Evolutionary conservation across 2,888 invertebrate genomes (phyloP).

Genomic region (Polydrusus tereticollis): DNA sequence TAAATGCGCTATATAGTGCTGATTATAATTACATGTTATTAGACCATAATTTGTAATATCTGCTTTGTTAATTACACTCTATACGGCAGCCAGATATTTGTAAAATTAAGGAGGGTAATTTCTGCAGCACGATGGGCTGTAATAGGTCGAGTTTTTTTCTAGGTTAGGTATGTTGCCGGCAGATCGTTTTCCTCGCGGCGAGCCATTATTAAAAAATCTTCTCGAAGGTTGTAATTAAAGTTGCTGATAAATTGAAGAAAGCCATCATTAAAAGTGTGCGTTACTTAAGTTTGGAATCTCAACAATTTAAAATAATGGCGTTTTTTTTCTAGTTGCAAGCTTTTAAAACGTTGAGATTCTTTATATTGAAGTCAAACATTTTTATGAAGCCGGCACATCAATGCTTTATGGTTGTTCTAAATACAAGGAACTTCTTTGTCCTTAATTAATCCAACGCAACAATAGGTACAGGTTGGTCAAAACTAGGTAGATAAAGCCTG

Average conservation of each 20-base stretch:
- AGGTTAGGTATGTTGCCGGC: constrained; percentile 28
- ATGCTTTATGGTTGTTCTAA: background rate
- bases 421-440: background rate
- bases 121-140: constrained; percentile 34
- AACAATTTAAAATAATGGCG: background rate
- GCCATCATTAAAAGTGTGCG: constrained; percentile 14
- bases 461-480: no score
- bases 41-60: constrained; percentile 49
- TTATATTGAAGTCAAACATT: background rate
- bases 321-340: background rate
- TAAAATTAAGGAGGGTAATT: constrained; percentile 44
- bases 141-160: constrained; percentile 45
- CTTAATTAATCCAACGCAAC: background rate
- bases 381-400: background rate
- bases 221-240: constrained; percentile 35
- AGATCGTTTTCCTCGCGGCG: background rate
- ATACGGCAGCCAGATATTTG: constrained; percentile 38
- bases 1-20: constrained; percentile 25
- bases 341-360: background rate
- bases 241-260: constrained; percentile 38
- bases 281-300: constrained; percentile 9
- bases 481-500: no score
- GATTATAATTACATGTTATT: constrained; percentile 51
- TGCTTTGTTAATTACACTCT: constrained; percentile 49
- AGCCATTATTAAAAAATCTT: constrained; percentile 28